These are phyloP conservation scores for Camponotus fellah DNA, from an alignment of 2,888 invertebrate genomes.

Conservation along the genomic window DNA sequence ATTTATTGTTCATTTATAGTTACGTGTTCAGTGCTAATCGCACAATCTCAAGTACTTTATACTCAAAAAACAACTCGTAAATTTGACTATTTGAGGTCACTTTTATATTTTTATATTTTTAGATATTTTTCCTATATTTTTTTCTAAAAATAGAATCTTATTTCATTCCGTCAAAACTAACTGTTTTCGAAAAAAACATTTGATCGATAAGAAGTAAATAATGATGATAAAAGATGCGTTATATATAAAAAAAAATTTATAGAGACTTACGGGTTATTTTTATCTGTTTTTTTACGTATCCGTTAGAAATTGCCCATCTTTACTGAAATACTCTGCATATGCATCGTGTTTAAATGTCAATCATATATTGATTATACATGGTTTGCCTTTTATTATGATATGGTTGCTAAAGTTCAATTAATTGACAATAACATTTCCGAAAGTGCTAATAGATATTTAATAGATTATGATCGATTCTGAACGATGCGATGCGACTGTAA, in stretches of 20 bases:
- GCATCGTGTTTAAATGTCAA: neutral
- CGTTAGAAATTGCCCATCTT: too few relatives aligned
- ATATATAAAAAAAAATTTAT: too few relatives aligned
- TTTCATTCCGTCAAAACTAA: too few relatives aligned
- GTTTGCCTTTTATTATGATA: neutral
- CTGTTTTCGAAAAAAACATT: too few relatives aligned
- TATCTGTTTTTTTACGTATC: too few relatives aligned
- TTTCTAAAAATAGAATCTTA: too few relatives aligned
- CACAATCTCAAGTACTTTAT: neutral
- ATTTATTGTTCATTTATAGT: neutral
- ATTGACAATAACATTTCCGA: constrained; percentile 26
- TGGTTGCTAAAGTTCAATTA: constrained; percentile 15
- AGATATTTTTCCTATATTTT: too few relatives aligned
- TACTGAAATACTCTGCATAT: too few relatives aligned
- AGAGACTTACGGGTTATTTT: too few relatives aligned
- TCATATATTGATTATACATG: neutral
- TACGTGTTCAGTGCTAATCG: neutral
- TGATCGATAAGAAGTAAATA: too few relatives aligned
- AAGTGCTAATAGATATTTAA: constrained; percentile 1
- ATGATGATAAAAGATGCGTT: too few relatives aligned
- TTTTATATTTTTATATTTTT: neutral
- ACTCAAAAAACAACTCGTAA: constrained; percentile 25
- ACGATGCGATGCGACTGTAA: constrained; percentile 36
- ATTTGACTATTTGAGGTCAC: constrained; percentile 21
- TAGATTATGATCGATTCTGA: constrained; percentile 37